These are phyloP conservation scores for Lutjanus erythropterus DNA, from an alignment of 2,113 vertebrate species.

Conservation along the genomic window DNA sequence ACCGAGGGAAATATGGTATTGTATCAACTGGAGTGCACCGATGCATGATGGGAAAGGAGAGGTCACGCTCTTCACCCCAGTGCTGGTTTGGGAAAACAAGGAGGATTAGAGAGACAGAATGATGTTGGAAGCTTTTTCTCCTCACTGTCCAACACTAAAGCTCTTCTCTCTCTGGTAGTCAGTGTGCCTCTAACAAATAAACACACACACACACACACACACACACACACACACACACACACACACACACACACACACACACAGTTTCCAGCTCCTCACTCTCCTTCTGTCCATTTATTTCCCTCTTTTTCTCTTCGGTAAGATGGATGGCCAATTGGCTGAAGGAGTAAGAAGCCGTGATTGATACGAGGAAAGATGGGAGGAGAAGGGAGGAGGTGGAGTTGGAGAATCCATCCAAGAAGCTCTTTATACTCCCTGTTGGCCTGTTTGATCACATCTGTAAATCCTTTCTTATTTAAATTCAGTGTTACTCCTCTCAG, in stretches of 20 bases:
- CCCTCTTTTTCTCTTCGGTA: neutral
- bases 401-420: neutral
- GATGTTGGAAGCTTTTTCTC: constrained; percentile 9
- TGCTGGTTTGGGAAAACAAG: constrained; percentile 23
- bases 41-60: constrained; percentile 44
- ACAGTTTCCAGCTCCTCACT: neutral
- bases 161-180: neutral
- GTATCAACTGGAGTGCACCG: constrained; percentile 24
- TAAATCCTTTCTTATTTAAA: neutral
- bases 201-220: neutral
- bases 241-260: neutral
- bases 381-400: constrained; percentile 13
- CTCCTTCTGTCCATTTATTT: constrained; percentile 13
- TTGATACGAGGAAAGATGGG: constrained; percentile 43
- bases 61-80: constrained; percentile 26
- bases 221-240: neutral
- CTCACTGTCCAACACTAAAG: neutral
- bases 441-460: neutral
- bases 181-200: neutral
- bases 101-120: constrained; percentile 25
- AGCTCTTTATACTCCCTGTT: neutral
- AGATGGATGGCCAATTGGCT: constrained; percentile 18
- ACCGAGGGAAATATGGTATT: neutral
- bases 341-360: constrained; percentile 31
- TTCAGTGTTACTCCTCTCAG: neutral